Conservation (phyloP, 2,797 vertebrate genomes). For the Siniperca undulata region DNA sequence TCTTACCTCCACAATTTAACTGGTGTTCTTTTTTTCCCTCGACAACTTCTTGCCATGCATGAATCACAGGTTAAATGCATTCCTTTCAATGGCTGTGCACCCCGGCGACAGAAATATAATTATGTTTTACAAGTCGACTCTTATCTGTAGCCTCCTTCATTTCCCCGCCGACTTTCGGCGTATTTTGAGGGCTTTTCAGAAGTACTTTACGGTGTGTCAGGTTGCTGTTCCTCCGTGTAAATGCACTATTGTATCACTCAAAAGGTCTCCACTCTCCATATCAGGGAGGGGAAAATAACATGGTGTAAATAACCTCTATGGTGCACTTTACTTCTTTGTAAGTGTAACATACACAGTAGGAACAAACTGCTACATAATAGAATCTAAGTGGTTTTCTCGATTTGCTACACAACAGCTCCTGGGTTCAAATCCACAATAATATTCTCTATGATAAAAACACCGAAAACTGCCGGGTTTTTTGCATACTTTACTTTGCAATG, state of each 20-base stretch:
- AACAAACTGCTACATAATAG: conserved; percentile 55
- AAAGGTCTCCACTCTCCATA: conserved; percentile 72
- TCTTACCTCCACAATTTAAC: conserved; percentile 81
- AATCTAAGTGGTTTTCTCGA: conserved; percentile 52
- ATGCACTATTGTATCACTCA: conserved; percentile 78
- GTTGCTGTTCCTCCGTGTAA: conserved; percentile 73
- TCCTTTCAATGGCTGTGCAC: conserved; percentile 79
- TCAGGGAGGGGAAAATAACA: conserved; percentile 43
- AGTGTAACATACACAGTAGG: conserved; percentile 33
- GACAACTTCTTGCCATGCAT: conserved; percentile 80
- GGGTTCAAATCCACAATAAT: conserved; percentile 41
- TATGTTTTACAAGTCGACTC: conserved; percentile 85
- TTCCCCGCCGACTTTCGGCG: conserved; percentile 66
- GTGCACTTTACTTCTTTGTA: conserved; percentile 44
- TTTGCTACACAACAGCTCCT: conserved; percentile 43
- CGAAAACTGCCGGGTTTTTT: background rate
- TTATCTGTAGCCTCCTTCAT: conserved; percentile 83
- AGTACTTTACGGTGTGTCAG: conserved; percentile 80
- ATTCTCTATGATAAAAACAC: background rate
- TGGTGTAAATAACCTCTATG: conserved; percentile 70
- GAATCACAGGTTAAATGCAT: conserved; percentile 85
- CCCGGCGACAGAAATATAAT: conserved; percentile 83
- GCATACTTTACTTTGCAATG: background rate
- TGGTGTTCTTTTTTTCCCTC: conserved; percentile 66
- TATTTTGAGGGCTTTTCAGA: conserved; percentile 80